phyloP scores from a whole-genome alignment of 2,113 vertebrate species.

The Diphyllodes magnificus region DNA sequence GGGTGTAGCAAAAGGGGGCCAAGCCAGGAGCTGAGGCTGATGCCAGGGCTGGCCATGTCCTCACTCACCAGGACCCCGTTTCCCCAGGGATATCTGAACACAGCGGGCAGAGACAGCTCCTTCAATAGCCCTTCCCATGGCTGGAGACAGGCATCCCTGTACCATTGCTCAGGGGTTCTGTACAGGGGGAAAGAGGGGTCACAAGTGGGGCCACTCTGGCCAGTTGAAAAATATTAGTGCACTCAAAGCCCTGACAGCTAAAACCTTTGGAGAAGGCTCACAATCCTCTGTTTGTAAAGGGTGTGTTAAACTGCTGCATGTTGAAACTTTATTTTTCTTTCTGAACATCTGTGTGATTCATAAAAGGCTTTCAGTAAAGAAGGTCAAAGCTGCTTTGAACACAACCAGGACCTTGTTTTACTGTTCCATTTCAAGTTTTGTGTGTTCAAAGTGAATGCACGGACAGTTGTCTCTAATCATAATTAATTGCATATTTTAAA shows the following conservation, averaged over 20 bases:
- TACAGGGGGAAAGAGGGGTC: rapidly evolving
- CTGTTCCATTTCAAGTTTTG: background rate
- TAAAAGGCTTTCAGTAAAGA: background rate
- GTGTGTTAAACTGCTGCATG: background rate
- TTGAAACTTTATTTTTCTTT: slow-evolving; percentile 4
- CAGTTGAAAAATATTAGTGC: background rate
- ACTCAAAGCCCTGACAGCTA: background rate
- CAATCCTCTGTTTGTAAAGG: background rate
- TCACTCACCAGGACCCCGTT: background rate
- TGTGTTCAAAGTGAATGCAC: background rate
- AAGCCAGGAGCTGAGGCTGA: background rate
- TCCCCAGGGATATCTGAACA: background rate
- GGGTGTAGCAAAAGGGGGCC: background rate
- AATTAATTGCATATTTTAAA: slow-evolving; percentile 26
- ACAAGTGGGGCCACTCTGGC: background rate
- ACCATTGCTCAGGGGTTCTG: rapidly evolving
- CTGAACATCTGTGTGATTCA: background rate
- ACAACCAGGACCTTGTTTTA: background rate
- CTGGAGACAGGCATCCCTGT: background rate
- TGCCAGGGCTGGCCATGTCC: background rate
- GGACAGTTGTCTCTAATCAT: background rate
- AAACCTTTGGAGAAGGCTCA: background rate
- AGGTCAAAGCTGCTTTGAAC: background rate
- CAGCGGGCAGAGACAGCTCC: rapidly evolving
- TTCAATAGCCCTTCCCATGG: rapidly evolving